Conservation (phyloP, 1,140 invertebrate species). For the Drosophila paulistorum region DNA sequence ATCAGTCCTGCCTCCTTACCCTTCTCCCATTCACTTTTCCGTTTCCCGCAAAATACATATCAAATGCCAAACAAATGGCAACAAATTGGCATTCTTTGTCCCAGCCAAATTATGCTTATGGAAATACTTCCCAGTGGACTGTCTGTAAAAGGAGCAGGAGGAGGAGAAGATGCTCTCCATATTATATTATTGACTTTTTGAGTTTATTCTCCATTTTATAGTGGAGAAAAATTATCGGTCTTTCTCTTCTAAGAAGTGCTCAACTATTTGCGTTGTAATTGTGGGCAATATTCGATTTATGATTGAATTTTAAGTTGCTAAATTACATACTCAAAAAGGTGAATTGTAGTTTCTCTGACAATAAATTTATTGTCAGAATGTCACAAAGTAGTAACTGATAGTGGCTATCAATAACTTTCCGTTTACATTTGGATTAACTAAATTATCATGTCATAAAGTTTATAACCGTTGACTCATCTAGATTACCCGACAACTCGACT, state of each 20-base stretch:
- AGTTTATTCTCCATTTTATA: conserved; percentile 25
- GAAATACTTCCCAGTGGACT: conserved; percentile 20
- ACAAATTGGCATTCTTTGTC: conserved; percentile 64
- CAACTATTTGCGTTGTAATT: conserved; percentile 49
- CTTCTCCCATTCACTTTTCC: neutral
- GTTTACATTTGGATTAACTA: too few relatives aligned
- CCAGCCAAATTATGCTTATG: conserved; percentile 28
- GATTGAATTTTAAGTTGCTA: conserved; percentile 68
- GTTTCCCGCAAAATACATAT: conserved; percentile 44
- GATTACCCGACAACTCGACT: too few relatives aligned
- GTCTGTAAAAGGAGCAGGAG: conserved; percentile 4
- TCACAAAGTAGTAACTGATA: too few relatives aligned
- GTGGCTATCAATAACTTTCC: too few relatives aligned
- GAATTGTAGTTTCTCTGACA: neutral
- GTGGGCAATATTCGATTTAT: conserved; percentile 78
- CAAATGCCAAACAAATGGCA: conserved; percentile 71
- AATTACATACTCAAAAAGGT: conserved; percentile 23
- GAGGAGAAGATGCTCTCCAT: conserved; percentile 33
- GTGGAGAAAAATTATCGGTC: conserved; percentile 23
- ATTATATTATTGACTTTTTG: conserved; percentile 21
- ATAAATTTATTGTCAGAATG: too few relatives aligned
- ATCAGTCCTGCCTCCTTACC: conserved; percentile 49
- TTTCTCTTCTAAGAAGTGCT: conserved; percentile 52
- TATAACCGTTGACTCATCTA: too few relatives aligned
- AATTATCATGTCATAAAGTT: too few relatives aligned